phyloP scores from a whole-genome alignment of 2,888 invertebrate species.

The Agonopterix heracliana region DNA sequence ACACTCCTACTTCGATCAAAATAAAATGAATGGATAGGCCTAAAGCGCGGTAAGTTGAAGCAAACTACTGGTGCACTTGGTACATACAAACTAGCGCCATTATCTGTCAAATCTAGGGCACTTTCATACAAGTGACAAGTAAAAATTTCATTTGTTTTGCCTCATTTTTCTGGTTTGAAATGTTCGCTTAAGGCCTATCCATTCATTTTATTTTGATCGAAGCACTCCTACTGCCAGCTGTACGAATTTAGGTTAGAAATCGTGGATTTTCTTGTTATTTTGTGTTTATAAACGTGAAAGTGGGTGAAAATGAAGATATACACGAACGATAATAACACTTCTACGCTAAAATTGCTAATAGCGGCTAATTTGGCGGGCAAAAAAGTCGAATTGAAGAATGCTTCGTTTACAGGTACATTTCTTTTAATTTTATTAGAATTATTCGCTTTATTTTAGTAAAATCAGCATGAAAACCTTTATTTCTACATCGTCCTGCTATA shows the following conservation, averaged over 20 bases:
- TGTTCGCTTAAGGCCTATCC: too few species aligned
- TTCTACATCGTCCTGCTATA: not conserved
- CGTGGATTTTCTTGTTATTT: not conserved
- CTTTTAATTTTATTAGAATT: not conserved
- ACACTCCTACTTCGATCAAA: slow-evolving; percentile 1
- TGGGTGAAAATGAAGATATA: slow-evolving; percentile 79
- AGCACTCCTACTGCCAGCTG: slow-evolving; percentile 10
- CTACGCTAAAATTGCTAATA: slow-evolving; percentile 83
- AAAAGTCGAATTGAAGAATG: slow-evolving; percentile 73
- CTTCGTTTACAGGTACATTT: slow-evolving; percentile 77
- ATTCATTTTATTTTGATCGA: not conserved
- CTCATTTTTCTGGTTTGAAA: too few species aligned
- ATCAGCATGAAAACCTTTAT: too few species aligned
- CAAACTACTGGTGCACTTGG: too few species aligned
- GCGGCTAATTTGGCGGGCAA: slow-evolving; percentile 80
- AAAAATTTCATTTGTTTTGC: too few species aligned
- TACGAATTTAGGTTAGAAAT: slow-evolving; percentile 17
- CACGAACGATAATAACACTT: slow-evolving; percentile 86
- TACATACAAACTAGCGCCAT: too few species aligned
- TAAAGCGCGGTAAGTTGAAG: too few species aligned
- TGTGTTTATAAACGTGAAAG: not conserved
- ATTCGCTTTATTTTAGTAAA: not conserved
- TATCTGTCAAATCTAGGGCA: too few species aligned
- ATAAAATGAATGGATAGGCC: too few species aligned
- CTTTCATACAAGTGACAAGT: too few species aligned